Conservation (phyloP, 2,888 invertebrate genomes). For the Tridacna crocea region DNA sequence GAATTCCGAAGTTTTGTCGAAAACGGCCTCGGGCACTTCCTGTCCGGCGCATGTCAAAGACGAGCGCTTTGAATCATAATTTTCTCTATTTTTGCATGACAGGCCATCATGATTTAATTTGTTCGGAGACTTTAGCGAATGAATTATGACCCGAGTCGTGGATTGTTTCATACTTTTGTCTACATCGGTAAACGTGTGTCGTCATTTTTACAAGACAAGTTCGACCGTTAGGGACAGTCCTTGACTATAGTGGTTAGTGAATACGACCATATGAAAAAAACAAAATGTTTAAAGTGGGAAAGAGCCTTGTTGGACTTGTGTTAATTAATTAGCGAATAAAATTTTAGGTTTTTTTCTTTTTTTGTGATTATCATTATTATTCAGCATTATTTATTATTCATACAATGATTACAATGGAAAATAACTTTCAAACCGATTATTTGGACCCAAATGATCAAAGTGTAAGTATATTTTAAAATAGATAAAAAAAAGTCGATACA, state of each 20-base stretch:
- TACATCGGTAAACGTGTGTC: slow-evolving; percentile 23
- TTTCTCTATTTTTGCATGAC: slow-evolving; percentile 57
- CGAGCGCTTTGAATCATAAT: slow-evolving; percentile 40
- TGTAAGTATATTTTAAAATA: slow-evolving; percentile 37
- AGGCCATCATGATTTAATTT: slow-evolving; percentile 63
- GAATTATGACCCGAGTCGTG: slow-evolving; percentile 54
- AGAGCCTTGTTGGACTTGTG: too few species aligned
- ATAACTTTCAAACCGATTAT: slow-evolving; percentile 53
- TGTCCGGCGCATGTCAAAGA: slow-evolving; percentile 31
- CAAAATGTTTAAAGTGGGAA: too few species aligned
- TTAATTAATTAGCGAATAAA: too few species aligned
- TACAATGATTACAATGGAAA: slow-evolving; percentile 62
- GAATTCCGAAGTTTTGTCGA: neutral
- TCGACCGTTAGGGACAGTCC: slow-evolving; percentile 11
- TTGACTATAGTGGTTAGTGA: neutral
- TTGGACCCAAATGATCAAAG: slow-evolving; percentile 50
- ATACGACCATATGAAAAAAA: too few species aligned
- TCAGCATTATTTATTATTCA: neutral
- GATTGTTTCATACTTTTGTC: slow-evolving; percentile 26
- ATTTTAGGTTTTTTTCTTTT: too few species aligned
- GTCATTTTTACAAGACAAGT: slow-evolving; percentile 34
- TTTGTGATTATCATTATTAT: too few species aligned
- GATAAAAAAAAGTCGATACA: too few species aligned
- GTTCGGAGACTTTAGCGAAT: slow-evolving; percentile 47
- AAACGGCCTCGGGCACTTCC: slow-evolving; percentile 26